phyloP scores from a whole-genome alignment of 2,113 vertebrate species.

The Megaceryle torquata region DNA sequence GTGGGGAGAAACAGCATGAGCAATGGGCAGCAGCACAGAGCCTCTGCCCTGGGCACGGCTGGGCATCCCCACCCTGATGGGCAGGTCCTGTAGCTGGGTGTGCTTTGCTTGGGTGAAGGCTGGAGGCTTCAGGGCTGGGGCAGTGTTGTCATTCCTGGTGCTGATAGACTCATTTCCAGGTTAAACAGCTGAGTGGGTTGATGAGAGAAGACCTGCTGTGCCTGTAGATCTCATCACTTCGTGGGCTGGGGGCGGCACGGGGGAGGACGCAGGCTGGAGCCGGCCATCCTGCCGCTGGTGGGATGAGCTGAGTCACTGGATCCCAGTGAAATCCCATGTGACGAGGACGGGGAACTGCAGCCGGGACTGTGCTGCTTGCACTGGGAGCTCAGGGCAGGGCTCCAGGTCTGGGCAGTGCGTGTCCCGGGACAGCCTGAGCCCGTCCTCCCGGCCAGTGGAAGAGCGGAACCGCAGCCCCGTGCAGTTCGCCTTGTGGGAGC shows the following conservation, averaged over 20 bases:
- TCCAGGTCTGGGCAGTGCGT: not conserved
- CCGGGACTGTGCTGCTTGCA: not conserved
- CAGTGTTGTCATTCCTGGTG: not conserved
- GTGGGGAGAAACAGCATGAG: rapidly evolving
- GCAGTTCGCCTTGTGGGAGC: not conserved
- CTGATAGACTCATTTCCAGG: not conserved
- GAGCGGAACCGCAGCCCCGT: rapidly evolving
- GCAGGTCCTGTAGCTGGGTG: rapidly evolving
- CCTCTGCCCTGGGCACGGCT: not conserved
- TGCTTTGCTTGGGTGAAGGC: not conserved
- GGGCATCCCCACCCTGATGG: not conserved
- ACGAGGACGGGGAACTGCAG: not conserved
- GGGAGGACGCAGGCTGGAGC: not conserved
- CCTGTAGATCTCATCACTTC: not conserved
- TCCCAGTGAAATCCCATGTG: not conserved
- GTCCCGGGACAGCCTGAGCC: not conserved
- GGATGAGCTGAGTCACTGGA: not conserved
- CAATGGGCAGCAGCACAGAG: rapidly evolving
- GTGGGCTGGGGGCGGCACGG: rapidly evolving
- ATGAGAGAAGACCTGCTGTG: not conserved
- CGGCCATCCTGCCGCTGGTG: not conserved
- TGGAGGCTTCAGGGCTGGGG: not conserved
- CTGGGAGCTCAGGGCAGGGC: not conserved
- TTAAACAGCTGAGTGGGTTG: not conserved
- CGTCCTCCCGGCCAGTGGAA: rapidly evolving